These are phyloP conservation scores for Malurus cyaneus DNA, from an alignment of 2,113 vertebrate genomes.

Conservation along the genomic window DNA sequence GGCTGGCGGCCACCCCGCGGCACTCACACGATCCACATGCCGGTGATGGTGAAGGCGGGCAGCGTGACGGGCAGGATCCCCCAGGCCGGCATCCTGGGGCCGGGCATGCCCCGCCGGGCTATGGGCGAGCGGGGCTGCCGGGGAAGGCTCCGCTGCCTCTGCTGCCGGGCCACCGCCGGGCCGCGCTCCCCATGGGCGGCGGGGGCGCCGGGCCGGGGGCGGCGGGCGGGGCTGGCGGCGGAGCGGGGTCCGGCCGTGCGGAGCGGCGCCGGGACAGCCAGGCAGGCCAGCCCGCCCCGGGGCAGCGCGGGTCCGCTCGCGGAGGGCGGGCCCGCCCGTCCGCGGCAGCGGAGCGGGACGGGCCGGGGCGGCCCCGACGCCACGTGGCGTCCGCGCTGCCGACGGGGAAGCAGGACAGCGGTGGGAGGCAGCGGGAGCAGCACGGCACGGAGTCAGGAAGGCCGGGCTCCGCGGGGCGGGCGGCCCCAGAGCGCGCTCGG, in stretches of 20 bases:
- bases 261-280: too few species aligned
- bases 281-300: too few species aligned
- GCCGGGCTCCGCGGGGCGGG: background rate
- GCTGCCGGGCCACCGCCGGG: background rate
- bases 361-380: background rate
- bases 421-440: background rate
- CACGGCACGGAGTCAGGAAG: background rate
- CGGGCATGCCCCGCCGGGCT: constrained; percentile 20
- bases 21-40: constrained; percentile 88
- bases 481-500: background rate
- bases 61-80: constrained; percentile 80
- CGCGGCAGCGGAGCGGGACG: background rate
- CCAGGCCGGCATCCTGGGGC: constrained; percentile 78
- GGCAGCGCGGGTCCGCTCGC: too few species aligned
- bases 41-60: constrained; percentile 83
- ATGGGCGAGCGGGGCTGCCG: background rate
- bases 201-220: background rate
- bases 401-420: background rate
- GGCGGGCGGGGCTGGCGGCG: too few species aligned
- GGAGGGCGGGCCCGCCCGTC: background rate
- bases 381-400: background rate
- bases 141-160: background rate
- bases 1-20: background rate
- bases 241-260: too few species aligned
- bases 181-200: background rate